Evolutionary conservation across 2,113 vertebrate species (phyloP).

Genomic region (Sturnira hondurensis): DNA sequence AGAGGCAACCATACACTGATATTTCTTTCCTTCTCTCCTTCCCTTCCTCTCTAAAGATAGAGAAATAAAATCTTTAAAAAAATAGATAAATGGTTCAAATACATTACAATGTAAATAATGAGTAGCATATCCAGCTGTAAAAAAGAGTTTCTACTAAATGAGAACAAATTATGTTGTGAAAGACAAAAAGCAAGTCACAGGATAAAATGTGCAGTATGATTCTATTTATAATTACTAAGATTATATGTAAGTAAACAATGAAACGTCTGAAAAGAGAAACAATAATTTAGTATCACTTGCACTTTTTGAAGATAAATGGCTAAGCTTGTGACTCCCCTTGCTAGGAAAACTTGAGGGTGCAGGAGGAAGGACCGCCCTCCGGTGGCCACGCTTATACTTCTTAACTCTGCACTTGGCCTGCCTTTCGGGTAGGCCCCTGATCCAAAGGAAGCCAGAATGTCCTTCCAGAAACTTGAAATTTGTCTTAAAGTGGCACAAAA

Average conservation of each 20-base stretch:
- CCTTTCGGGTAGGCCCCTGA: background rate
- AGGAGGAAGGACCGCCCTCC: background rate
- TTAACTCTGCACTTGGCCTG: background rate
- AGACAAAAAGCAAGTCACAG: background rate
- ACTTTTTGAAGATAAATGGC: background rate
- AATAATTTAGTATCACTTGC: background rate
- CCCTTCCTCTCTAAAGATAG: too few relatives aligned
- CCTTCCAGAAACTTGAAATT: background rate
- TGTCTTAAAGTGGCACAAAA: background rate
- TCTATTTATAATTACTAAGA: conserved; percentile 1
- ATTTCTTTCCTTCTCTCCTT: too few relatives aligned
- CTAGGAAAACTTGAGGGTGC: background rate
- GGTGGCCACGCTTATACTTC: background rate
- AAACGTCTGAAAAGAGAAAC: background rate
- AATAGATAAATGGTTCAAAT: background rate
- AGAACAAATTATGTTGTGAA: background rate
- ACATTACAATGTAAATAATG: background rate
- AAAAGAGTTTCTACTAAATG: background rate
- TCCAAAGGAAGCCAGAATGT: background rate
- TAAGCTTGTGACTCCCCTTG: background rate
- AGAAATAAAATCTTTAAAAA: too few relatives aligned
- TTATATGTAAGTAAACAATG: background rate
- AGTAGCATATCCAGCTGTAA: background rate
- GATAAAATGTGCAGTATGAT: background rate
- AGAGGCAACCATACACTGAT: too few relatives aligned